Conservation (phyloP, 2,797 vertebrate species). For the Potorous gilbertii region DNA sequence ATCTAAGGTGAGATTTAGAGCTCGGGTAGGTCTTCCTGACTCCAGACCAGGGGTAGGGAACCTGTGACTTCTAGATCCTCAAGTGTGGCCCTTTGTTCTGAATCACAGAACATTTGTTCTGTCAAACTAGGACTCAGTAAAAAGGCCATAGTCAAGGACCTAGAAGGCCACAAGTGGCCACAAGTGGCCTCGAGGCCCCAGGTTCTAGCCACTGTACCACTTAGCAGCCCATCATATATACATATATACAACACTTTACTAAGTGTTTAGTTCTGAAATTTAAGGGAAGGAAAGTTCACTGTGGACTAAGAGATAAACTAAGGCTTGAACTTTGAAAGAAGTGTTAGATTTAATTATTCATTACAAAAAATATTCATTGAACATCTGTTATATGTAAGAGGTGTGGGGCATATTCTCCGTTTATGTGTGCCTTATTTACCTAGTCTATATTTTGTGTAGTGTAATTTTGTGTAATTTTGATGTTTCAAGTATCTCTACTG, state of each 20-base stretch:
- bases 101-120: too few species aligned
- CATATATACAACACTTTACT: too few species aligned
- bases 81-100: too few species aligned
- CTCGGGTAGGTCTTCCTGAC: background rate
- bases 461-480: too few species aligned
- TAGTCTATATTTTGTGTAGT: background rate
- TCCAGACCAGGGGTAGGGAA: too few species aligned
- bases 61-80: too few species aligned
- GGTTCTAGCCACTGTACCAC: background rate
- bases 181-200: too few species aligned
- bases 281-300: background rate
- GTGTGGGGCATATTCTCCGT: background rate
- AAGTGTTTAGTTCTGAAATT: background rate
- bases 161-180: too few species aligned
- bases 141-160: too few species aligned
- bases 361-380: background rate
- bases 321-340: background rate
- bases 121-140: too few species aligned
- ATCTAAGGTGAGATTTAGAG: background rate
- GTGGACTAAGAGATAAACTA: background rate
- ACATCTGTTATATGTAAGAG: background rate
- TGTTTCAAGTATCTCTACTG: background rate
- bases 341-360: background rate
- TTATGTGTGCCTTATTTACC: background rate
- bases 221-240: background rate